These are phyloP conservation scores for Hybos culiciformis DNA, from an alignment of 2,888 invertebrate genomes.

Conservation along the genomic window DNA sequence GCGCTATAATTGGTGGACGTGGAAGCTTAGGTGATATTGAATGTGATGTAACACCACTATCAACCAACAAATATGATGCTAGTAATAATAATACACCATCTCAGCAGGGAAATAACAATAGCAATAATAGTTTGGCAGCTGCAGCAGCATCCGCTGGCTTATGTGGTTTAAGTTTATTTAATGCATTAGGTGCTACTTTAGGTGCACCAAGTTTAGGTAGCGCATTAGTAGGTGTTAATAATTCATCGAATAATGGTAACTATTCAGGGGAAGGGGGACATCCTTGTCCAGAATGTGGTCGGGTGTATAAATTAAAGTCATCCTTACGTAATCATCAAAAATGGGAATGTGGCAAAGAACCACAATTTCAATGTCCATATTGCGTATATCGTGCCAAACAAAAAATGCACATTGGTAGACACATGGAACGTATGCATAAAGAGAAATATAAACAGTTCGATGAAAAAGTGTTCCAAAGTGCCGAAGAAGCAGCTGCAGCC, in stretches of 20 bases:
- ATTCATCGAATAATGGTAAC: constrained; percentile 16
- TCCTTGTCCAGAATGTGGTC: constrained; percentile 68
- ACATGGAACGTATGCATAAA: constrained; percentile 72
- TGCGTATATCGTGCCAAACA: constrained; percentile 74
- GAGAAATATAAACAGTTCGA: constrained; percentile 40
- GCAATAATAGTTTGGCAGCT: constrained; percentile 25
- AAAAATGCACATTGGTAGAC: constrained; percentile 71
- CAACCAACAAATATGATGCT: constrained; percentile 20
- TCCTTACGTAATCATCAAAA: constrained; percentile 71
- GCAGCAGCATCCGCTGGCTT: constrained; percentile 31
- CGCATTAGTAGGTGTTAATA: constrained; percentile 2
- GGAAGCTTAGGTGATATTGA: constrained; percentile 14
- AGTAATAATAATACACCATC: constrained; percentile 25
- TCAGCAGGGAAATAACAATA: constrained; percentile 23
- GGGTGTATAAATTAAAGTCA: constrained; percentile 75
- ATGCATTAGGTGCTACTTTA: constrained; percentile 17
- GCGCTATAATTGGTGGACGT: constrained; percentile 8
- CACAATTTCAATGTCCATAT: constrained; percentile 68
- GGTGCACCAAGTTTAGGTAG: constrained; percentile 11
- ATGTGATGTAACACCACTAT: constrained; percentile 11
- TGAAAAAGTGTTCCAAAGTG: constrained; percentile 15
- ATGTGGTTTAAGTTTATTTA: constrained; percentile 20
- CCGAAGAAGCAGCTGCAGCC: constrained; percentile 12
- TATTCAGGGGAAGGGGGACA: constrained; percentile 41
- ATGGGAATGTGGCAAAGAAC: constrained; percentile 77